Conservation (phyloP, 1,140 invertebrate species). For the Papilio glaucus region DNA sequence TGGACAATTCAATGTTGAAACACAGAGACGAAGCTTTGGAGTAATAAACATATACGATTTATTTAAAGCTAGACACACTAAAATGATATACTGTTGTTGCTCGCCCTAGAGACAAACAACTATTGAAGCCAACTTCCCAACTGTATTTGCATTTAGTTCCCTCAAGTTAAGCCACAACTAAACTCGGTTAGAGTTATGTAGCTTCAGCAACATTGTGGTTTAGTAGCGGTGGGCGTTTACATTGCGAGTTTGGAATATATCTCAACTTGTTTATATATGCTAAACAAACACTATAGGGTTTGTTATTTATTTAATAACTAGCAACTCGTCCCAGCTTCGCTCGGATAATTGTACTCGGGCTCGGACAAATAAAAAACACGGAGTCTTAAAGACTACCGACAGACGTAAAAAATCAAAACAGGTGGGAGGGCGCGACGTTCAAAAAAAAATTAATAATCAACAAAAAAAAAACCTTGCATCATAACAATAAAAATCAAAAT, state of each 20-base stretch:
- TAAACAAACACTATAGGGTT: background rate
- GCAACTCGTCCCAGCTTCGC: background rate
- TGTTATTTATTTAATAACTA: background rate
- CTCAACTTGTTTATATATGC: background rate
- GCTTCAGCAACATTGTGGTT: background rate
- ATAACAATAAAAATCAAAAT: too few relatives aligned
- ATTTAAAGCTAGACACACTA: too few relatives aligned
- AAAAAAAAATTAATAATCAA: too few relatives aligned
- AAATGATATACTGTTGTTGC: background rate
- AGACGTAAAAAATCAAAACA: too few relatives aligned
- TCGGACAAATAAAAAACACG: too few relatives aligned
- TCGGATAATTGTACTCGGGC: background rate
- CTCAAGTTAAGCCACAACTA: constrained; percentile 13
- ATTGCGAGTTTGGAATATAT: background rate
- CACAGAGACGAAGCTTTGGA: too few relatives aligned
- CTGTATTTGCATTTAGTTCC: constrained; percentile 16
- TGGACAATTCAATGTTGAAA: too few relatives aligned
- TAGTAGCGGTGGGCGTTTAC: background rate
- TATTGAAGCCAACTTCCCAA: background rate
- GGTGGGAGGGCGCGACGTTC: too few relatives aligned
- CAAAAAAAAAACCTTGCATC: too few relatives aligned
- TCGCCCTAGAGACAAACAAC: background rate
- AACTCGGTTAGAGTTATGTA: constrained; percentile 6
- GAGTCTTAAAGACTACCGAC: too few relatives aligned
- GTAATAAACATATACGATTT: too few relatives aligned